Evolutionary conservation across 2,888 invertebrate species (phyloP), one percentile per base, ranked within the genome.

Genomic region (Chrysomela aeneicollis): DNA sequence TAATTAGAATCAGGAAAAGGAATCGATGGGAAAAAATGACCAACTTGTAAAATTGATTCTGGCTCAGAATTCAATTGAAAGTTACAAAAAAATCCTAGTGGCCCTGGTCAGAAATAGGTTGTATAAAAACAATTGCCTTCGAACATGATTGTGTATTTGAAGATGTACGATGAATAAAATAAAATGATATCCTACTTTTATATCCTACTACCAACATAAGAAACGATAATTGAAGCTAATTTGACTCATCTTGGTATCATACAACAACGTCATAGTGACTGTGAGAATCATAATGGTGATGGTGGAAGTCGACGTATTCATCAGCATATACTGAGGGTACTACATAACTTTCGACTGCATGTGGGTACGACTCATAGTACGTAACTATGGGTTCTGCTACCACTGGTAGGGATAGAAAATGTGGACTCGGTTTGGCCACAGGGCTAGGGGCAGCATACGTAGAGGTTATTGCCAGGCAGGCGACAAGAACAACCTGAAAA

Each of bases 201-300:
- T n/a, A n/a, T n/a, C n/a, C n/a, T n/a, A n/a, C n/a, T n/a, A n/a
- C n/a, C n/a, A n/a, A n/a, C n/a, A n/a, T n/a, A n/a, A n/a, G n/a
- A n/a, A n/a, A n/a, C n/a, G n/a, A n/a, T n/a, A n/a, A n/a, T n/a
- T n/a, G n/a, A n/a, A n/a, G n/a, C n/a, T n/a, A n/a, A n/a, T n/a
- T n/a, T n/a, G n/a, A 6, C 26, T 26, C 6, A 26, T 26, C 6
- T 26, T 26, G 26, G 6, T 26, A 42, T 42, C 15, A 42, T 3
- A 15, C 42, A n/a, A 42, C 12, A 12, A 42, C 12, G 15, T 42
- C 42, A 12, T 42, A 42, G 15, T 42, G n/a, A n/a, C n/a, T n/a
- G n/a, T n/a, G 42, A 42, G 42, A 10, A 42, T 42, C 42, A 42
- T 42, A 15, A 42, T 42, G 42, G 6, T 42, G 42, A 42, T 42